These are phyloP conservation scores for Synergus itoensis DNA, from an alignment of 2,888 invertebrate genomes.

Conservation along the genomic window DNA sequence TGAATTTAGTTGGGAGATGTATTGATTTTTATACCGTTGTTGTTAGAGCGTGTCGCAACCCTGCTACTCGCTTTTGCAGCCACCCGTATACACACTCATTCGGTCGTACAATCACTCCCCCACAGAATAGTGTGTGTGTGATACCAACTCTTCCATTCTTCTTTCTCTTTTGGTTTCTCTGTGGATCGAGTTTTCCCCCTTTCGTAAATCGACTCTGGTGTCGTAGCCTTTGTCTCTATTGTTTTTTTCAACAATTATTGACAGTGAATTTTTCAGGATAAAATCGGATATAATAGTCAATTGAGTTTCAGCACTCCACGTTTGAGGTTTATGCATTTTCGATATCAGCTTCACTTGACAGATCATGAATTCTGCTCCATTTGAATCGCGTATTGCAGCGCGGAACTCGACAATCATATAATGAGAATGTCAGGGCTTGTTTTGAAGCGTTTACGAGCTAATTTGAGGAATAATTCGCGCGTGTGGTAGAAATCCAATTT, in stretches of 20 bases:
- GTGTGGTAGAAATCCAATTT: background rate
- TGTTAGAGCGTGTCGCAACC: constrained; percentile 52
- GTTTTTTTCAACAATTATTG: constrained; percentile 40
- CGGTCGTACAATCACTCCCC: background rate
- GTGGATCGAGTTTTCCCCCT: background rate
- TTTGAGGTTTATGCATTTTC: background rate
- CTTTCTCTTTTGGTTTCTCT: constrained; percentile 33
- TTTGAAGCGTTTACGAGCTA: background rate
- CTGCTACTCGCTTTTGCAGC: constrained; percentile 59
- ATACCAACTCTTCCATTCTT: constrained; percentile 18
- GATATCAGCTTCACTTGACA: background rate
- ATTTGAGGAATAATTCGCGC: background rate
- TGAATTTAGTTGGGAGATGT: constrained; percentile 51
- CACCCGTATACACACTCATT: constrained; percentile 10
- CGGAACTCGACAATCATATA: background rate
- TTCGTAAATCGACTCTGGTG: constrained; percentile 5
- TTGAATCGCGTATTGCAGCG: background rate
- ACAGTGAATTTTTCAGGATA: background rate
- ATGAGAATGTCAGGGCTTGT: background rate
- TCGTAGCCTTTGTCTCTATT: constrained; percentile 28
- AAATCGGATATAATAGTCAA: background rate
- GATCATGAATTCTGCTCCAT: constrained; percentile 10
- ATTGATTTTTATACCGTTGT: constrained; percentile 29
- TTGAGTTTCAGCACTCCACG: background rate
- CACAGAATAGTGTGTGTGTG: constrained; percentile 2